Base-by-base conservation (phyloP, 23 tunicate species). In the Styela clava region DNA sequence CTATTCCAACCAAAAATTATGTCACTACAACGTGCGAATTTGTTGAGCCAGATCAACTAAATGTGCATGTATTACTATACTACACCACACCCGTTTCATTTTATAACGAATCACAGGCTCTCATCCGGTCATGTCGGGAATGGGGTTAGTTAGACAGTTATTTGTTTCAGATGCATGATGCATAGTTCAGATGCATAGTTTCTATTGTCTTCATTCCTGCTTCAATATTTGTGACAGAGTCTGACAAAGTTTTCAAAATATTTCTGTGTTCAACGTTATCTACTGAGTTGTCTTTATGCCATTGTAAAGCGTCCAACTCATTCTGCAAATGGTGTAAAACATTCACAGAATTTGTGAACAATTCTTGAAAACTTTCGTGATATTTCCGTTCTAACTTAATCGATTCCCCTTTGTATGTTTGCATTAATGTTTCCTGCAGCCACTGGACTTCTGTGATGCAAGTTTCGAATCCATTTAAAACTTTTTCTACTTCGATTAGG, bases 241-340 rank as follows among this genome's bases (percentile, higher is more conserved):
- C 27, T n/a, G 81, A 76, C 21, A 76, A 24, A 25, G 28, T 1
- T 44, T 52, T 24, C 65, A 76, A 1, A 23, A 56, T 21, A 27
- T 27, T 52, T 29, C 21, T 44, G 1, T 16, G n/a, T 20, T 23
- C 81, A 44, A 44, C 0, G 27, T 1, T 51, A 56, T 76, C 64
- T 33, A 32, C 2, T 31, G 78, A 23, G 44, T 44, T 52, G 23
- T 1, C 27, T 76, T 76, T 18, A 27, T 76, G 81, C 81, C 81
- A 76, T 52, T 76, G 31, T 56, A 76, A 29, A 23, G 81, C 44
- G 32, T 76, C 81, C 1, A 76, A 22, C 25, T 25, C 29, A 76
- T 27, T 21, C 24, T 76, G 81, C 19, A 76, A 76, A 22, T 0
- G 28, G 16, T 29, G 27, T 22, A 76, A 56, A 52, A 76, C 16